Evolutionary conservation across 2,797 vertebrate genomes (phyloP), one percentile per base, ranked within the genome.

Genomic region (Typhlichthys subterraneus): DNA sequence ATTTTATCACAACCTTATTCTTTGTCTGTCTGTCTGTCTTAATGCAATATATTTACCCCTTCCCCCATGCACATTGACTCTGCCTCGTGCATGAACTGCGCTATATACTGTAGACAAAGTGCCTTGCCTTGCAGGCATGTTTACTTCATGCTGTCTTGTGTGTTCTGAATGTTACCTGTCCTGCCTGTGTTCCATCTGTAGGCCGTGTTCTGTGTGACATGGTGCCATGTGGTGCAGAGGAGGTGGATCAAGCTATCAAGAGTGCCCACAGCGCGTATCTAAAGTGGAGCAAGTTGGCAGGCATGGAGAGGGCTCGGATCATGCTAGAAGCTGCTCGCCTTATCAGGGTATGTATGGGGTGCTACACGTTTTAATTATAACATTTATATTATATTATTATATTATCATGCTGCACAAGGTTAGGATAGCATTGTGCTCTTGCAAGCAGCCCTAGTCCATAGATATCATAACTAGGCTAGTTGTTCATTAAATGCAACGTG

Each of bases 301-400:
- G 97, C 68, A 94, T 94, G 93, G 95, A 99, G 83, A 89, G 96
- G 8, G 88, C 93, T 42, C 91, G 92, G 1, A 80, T 98, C 59
- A 89, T 99, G 91, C 83, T 98, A 1, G 96, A 99, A 81, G 96
- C 96, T 4, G 97, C 97, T 14, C 94, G 95, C 38, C 93, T 99
- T n/a, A 96, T 99, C 15, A 93, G 94, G 33, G 33, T 38, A 38
- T 9, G 33, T 6, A 6, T 38, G 8, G 8, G 8, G 33, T 3
- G 6, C 33, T 9, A 42, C 9, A 42, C 38, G 4, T 42, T 42
- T 42, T 23, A 6, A 42, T 42, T 42, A 42, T 42, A 9, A 42
- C 38, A 42, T 42, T 42, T 42, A 42, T 7, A 17, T 17, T 17
- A 17, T 17, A 17, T 17, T 17, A 17, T 17, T n/a, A n/a, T n/a